Evolutionary conservation across 2,888 invertebrate species (phyloP).

Genomic region (Diabrotica balteata): DNA sequence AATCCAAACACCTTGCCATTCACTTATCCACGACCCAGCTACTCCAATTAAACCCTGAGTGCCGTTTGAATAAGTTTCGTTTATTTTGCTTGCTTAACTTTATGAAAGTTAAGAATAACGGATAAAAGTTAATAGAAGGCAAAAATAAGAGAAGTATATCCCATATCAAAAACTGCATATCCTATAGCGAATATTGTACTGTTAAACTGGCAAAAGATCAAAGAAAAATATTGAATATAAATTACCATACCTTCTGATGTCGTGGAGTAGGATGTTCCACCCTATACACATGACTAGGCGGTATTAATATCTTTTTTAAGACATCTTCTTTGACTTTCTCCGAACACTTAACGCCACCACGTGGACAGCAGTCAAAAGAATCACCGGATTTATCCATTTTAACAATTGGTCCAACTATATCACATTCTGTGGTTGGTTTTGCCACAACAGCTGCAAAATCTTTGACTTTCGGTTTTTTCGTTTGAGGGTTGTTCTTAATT

Average conservation of each 20-base stretch:
- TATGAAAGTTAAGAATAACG: too few relatives aligned
- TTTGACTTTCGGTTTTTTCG: conserved; percentile 13
- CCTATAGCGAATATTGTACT: too few relatives aligned
- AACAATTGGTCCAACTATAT: conserved; percentile 25
- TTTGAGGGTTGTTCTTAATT: conserved; percentile 23
- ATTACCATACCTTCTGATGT: conserved; percentile 4
- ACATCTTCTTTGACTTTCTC: conserved; percentile 22
- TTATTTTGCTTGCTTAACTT: too few relatives aligned
- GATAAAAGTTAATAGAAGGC: too few relatives aligned
- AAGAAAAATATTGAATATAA: too few relatives aligned
- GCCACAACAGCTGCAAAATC: conserved; percentile 16
- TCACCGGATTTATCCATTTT: background rate
- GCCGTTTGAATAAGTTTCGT: too few relatives aligned
- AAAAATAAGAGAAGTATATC: too few relatives aligned
- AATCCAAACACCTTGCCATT: too few relatives aligned
- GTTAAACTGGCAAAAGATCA: too few relatives aligned
- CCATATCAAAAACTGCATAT: too few relatives aligned
- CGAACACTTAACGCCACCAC: background rate
- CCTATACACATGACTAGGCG: conserved; percentile 12
- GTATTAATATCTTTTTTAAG: conserved; percentile 26
- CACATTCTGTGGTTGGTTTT: background rate
- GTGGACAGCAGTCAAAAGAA: background rate
- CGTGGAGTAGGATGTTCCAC: conserved; percentile 8
- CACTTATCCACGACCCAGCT: too few relatives aligned
- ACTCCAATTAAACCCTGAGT: too few relatives aligned